A percentile compares a stretch with the other conserved stretches of the same genome.
Evolutionary conservation across 1,140 invertebrate genomes (phyloP).

Genomic region (Gonatopus flavifemur): DNA sequence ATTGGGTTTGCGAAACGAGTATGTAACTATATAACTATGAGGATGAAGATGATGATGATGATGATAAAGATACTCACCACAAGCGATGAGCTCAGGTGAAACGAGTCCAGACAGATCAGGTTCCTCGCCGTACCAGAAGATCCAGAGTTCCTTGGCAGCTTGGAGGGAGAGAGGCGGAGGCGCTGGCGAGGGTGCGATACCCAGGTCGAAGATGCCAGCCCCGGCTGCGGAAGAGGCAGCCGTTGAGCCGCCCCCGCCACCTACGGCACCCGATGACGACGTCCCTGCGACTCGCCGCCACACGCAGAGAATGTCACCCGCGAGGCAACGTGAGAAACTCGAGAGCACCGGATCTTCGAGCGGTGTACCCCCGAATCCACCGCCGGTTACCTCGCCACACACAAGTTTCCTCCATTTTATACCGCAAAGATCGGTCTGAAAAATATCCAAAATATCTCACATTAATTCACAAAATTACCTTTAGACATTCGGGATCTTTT

Average conservation of each 20-base stretch:
- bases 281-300: constrained; percentile 81
- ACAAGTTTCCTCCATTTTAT: constrained; percentile 97
- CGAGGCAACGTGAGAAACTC: constrained; percentile 90
- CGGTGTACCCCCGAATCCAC: constrained; percentile 63
- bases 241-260: constrained; percentile 48
- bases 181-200: constrained; percentile 60
- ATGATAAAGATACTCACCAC: constrained; percentile 70
- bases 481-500: too few relatives aligned
- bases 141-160: constrained; percentile 94
- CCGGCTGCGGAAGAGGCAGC: constrained; percentile 60
- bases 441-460: too few relatives aligned
- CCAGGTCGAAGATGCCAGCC: constrained; percentile 64
- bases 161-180: constrained; percentile 71
- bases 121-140: constrained; percentile 99
- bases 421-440: constrained; percentile 94
- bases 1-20: too few relatives aligned
- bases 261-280: constrained; percentile 54
- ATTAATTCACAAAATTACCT: too few relatives aligned
- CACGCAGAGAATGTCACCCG: constrained; percentile 92
- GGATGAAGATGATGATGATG: too few relatives aligned
- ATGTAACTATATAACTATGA: too few relatives aligned
- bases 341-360: constrained; percentile 91
- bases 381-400: constrained; percentile 72
- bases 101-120: constrained; percentile 84
- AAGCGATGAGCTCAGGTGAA: constrained; percentile 74